phyloP scores from a whole-genome alignment of 2,113 vertebrate genomes.

The Pollimyrus isidori region DNA sequence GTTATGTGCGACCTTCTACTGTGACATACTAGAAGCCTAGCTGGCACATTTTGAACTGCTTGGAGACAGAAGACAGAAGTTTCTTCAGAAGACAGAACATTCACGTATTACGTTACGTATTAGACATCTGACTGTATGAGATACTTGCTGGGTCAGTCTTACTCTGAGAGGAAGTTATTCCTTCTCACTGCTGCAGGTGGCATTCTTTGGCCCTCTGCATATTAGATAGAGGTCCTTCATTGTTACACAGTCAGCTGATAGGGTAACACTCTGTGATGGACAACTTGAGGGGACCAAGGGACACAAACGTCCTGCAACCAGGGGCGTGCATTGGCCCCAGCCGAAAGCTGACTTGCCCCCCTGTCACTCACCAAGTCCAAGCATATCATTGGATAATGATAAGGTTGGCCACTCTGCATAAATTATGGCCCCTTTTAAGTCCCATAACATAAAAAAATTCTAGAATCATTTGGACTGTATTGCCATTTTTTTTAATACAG shows the following conservation, averaged over 20 bases:
- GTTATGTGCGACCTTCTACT: no score
- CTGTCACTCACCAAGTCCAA: not conserved
- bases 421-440: not conserved
- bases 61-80: not conserved
- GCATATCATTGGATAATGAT: not conserved
- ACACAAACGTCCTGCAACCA: not conserved
- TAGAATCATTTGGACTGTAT: not conserved
- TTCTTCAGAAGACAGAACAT: not conserved
- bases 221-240: not conserved
- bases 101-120: no score
- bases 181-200: not conserved
- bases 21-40: no score
- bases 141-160: not conserved
- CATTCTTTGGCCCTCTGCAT: not conserved
- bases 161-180: not conserved
- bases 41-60: not conserved
- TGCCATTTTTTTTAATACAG: not conserved
- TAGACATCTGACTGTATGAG: not conserved
- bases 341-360: not conserved
- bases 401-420: not conserved
- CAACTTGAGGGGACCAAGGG: not conserved
- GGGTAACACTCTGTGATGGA: not conserved
- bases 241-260: not conserved
- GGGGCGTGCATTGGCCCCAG: not conserved
- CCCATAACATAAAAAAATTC: not conserved